Base-by-base conservation (phyloP, 2,797 vertebrate species). In the Lepilemur ruficaudatus region DNA sequence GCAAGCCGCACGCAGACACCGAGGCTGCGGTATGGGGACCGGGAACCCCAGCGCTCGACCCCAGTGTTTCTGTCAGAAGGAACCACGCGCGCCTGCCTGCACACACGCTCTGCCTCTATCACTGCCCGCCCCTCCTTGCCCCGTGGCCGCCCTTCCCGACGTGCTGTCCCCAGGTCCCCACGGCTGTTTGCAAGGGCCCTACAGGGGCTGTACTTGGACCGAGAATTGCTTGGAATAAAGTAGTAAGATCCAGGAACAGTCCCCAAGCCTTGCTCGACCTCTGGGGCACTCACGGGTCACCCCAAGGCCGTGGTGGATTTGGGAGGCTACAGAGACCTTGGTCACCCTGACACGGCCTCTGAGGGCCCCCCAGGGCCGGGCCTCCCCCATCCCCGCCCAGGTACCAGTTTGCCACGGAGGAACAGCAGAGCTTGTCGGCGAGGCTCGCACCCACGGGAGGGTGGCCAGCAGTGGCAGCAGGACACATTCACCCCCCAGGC, bases 111-210 rank as follows among this genome's bases (percentile, higher is more conserved):
- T 4, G 6, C 70, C 52, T 1, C 12, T 22, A 4, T 9, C 78
- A 4, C 10, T 0, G 1, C 1, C 11, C 6, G 4, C 8, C 0
- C 1, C 0, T 4, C 28, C 72, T 15, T 30, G 41, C 22, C 0
- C 0, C 35, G 22, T 7, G 1, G 4, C 32, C 1, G 10, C 30
- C 32, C 7, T 8, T 22, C 0, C 4, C 1, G 46, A 14, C 0
- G 10, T 2, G 0, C 57, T 32, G 2, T 20, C 2, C 5, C 4
- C 1, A 14, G n/a, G 2, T 11, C 7, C 32, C 32, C 12, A 6
- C 2, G 0, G 4, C 9, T 18, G 0, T 43, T 8, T 20, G 3
- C 38, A 9, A 32, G 23, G 2, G 4, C 32, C 0, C 13, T 1
- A 0, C 32, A 1, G 15, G 2, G 14, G 1, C 59, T 30, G 6